Conservation (phyloP, 2,113 vertebrate species). For the Haemorhous mexicanus region DNA sequence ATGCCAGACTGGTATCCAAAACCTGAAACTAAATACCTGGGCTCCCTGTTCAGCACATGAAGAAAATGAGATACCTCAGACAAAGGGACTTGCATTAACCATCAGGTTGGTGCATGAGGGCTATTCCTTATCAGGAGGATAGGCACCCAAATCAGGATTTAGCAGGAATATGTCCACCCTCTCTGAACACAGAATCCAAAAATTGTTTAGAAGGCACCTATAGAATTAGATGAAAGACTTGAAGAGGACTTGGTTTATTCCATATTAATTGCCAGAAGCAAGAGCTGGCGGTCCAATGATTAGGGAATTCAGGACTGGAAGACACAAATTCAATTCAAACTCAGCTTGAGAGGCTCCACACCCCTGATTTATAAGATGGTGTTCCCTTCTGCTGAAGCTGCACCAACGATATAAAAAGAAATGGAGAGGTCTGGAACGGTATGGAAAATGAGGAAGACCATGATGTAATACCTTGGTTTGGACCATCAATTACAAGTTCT, state of each 20-base stretch:
- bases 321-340: not conserved
- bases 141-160: not conserved
- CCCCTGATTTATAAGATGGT: not conserved
- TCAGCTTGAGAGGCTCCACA: not conserved
- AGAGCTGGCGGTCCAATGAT: not conserved
- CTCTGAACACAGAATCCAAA: not conserved
- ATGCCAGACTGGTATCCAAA: not conserved
- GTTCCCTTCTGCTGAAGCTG: not conserved
- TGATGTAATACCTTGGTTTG: not conserved
- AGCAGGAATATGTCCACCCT: not conserved
- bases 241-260: not conserved
- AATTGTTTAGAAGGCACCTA: not conserved
- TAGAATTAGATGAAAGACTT: not conserved
- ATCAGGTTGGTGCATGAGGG: not conserved
- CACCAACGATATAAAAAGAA: not conserved
- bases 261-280: not conserved
- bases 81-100: not conserved
- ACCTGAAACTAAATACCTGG: not conserved
- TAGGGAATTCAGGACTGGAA: not conserved
- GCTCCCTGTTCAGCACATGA: not conserved
- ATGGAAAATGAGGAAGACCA: not conserved
- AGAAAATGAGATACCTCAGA: not conserved
- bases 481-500: not conserved
- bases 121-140: not conserved
- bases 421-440: not conserved